Evolutionary conservation across 2,113 vertebrate genomes (phyloP), one percentile per base, ranked within the genome.

Genomic region (Motacilla tschutschensis): DNA sequence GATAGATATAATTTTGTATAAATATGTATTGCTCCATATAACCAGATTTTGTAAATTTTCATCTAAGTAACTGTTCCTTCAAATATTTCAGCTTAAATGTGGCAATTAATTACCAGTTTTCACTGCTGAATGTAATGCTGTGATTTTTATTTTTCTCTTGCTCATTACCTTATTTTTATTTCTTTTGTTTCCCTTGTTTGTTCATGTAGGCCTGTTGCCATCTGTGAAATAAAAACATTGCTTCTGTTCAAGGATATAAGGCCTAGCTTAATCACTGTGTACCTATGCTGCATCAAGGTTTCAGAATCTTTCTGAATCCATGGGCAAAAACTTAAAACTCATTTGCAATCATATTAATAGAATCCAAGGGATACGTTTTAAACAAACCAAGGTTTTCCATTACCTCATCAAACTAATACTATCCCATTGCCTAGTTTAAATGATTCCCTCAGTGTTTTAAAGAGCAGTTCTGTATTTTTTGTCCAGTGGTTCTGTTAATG

Each of bases 191-290:
- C 95, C 96, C 85, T 94, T 96, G 33, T 97, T 96, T 77, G 20
- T 95, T 93, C 96, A 87, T 92, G 80, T 93, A 88, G 96, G 94
- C 92, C 95, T 95, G 73, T 91, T 95, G 88, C 86, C 90, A 87
- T 94, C 91, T 95, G 94, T 94, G 89, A 91, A 94, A 94, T 83
- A 94, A 89, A 95, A 91, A 94, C 69, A 94, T 86, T 96, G 96
- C 93, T 98, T 98, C 99, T 99, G 98, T 98, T 99, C 99, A 99
- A 99, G 99, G 99, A 99, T 99, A 99, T 98, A 99, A 99, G 99
- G 98, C 97, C 98, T 94, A 96, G 90, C 90, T 97, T 82, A 95
- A 91, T 95, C 91, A 95, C 83, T 95, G 74, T 93, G 82, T 79
- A 85, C 91, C 91, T 96, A 93, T 88, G 92, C 69, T 78, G 69